Base-by-base conservation (phyloP, 2,888 invertebrate genomes). In the Esperia sulphurella region DNA sequence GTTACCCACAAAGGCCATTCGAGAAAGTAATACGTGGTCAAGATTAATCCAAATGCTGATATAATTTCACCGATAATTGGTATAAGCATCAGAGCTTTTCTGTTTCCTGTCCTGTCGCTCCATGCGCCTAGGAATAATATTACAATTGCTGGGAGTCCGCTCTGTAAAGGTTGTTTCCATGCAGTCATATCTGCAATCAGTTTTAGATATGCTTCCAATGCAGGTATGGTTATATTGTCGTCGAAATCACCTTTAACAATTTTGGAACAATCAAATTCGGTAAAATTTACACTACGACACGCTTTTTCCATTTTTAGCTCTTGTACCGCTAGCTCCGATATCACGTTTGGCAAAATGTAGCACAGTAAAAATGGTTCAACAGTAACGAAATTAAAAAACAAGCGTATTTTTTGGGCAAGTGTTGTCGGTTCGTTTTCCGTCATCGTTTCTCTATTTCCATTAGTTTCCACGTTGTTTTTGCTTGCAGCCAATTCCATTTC, bases 291-390 rank as follows among this genome's bases (percentile, higher is more conserved):
- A 0, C 82, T 84, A 29, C 88, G 83, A 58, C 91, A 92, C 12
- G 91, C 90, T 65, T 92, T 92, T 59, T 92, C 91, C 58, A 91
- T 75, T 54, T 91, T 91, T 0, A 92, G 67, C 54, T 89, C 87
- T 46, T 83, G 80, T 1, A 91, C 75, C 8, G 91, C 90, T 1
- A 91, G 66, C 21, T 92, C 91, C 0, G 95, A 93, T 53, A 92
- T 77, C 0, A 91, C 85, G 57, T 83, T 90, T 9, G 93, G 93
- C 66, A 93, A 78, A 21, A 93, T 83, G 61, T 92, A 94, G 55
- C 91, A 92, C 7, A 93, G 75, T 42, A 94, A 68, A 63, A 92
- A 91, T 0, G 94, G 94, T 71, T 94, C 94, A 1, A 94, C 93
- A 0, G 93, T 93, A 7, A 82, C 55, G 35, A 69, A 49, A 3